Conservation (phyloP, 2,797 vertebrate species). For the Scomberomorus guttatus region DNA sequence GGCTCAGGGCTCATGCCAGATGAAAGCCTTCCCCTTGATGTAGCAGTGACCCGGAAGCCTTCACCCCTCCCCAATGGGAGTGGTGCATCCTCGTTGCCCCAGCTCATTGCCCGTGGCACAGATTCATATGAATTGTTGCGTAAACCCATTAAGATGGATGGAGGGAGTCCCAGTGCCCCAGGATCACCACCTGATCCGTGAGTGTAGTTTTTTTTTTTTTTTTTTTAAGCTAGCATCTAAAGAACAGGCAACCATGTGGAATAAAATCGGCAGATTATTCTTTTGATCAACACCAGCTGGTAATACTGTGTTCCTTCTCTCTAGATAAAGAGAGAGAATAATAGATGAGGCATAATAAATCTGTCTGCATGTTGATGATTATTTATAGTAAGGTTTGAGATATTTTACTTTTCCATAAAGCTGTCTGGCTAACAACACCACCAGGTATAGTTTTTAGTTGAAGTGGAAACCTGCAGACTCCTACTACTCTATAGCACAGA, state of each 20-base stretch:
- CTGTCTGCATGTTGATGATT: neutral
- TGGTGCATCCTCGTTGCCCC: constrained; percentile 86
- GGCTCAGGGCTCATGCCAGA: constrained; percentile 91
- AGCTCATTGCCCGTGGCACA: constrained; percentile 94
- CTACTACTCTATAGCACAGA: neutral
- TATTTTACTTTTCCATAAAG: too few species aligned
- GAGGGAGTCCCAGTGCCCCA: constrained; percentile 92
- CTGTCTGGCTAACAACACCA: too few species aligned
- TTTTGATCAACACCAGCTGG: neutral
- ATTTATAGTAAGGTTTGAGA: neutral
- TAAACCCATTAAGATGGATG: constrained; percentile 93
- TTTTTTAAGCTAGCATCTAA: neutral
- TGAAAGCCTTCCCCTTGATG: constrained; percentile 89
- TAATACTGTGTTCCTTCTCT: neutral
- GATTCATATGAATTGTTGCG: constrained; percentile 90
- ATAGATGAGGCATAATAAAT: neutral
- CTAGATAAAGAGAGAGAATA: neutral
- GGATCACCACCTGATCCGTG: constrained; percentile 97
- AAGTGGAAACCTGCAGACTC: neutral
- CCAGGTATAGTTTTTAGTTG: too few species aligned
- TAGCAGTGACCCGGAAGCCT: constrained; percentile 88
- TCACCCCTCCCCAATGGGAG: constrained; percentile 94
- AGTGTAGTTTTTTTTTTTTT: constrained; percentile 44
- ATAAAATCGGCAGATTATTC: neutral
- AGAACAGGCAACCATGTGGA: neutral